These are phyloP conservation scores for Brachyopa scutellaris DNA, from an alignment of 2,888 invertebrate species.

Conservation along the genomic window DNA sequence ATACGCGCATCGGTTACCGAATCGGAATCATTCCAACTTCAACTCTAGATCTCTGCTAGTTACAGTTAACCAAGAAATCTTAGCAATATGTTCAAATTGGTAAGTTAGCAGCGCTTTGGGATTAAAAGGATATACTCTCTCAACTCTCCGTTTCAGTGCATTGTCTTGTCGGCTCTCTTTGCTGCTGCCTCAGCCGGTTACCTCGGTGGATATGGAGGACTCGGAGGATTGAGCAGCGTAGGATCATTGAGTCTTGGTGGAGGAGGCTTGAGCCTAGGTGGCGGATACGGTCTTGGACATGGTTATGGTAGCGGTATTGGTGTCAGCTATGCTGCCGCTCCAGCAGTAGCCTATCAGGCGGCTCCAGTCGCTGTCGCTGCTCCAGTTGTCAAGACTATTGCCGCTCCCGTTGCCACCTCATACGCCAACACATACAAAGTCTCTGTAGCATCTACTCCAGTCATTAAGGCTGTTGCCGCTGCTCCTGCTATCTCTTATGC, in stretches of 20 bases:
- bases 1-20: slow-evolving; percentile 78
- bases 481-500: slow-evolving; percentile 73
- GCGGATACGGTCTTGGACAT: slow-evolving; percentile 80
- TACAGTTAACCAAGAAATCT: slow-evolving; percentile 74
- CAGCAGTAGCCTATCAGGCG: slow-evolving; percentile 74
- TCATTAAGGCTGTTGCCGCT: slow-evolving; percentile 77
- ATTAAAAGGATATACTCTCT: slow-evolving; percentile 68
- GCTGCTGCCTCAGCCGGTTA: slow-evolving; percentile 82
- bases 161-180: slow-evolving; percentile 81
- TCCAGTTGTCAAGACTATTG: slow-evolving; percentile 74
- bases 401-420: slow-evolving; percentile 79
- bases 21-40: slow-evolving; percentile 80
- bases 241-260: slow-evolving; percentile 76
- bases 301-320: slow-evolving; percentile 72
- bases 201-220: slow-evolving; percentile 77
- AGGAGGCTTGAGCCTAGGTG: slow-evolving; percentile 74
- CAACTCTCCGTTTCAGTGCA: slow-evolving; percentile 75
- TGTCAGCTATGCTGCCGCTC: slow-evolving; percentile 75
- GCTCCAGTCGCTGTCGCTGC: slow-evolving; percentile 77
- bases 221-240: no score
- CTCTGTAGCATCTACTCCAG: slow-evolving; percentile 78
- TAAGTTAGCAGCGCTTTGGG: slow-evolving; percentile 75
- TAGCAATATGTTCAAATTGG: slow-evolving; percentile 82
- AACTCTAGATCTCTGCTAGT: slow-evolving; percentile 76
- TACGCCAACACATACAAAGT: slow-evolving; percentile 81